Evolutionary conservation across 2,888 invertebrate species (phyloP), one percentile per base, ranked within the genome.

Genomic region (Stenoptilia bipunctidactyla): DNA sequence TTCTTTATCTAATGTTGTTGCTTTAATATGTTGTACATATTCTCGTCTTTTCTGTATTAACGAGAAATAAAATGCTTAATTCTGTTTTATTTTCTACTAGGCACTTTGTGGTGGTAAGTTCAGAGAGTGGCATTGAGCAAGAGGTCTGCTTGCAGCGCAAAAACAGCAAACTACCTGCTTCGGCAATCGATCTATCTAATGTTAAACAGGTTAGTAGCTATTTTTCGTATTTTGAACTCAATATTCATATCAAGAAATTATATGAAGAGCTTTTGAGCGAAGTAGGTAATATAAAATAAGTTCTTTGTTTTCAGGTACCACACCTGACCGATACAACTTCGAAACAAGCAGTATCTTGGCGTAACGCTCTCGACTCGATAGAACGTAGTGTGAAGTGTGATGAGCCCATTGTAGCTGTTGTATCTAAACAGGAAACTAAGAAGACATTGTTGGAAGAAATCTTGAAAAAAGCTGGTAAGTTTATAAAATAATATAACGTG

Each of bases 371-470:
- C 9, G 50, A 45, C 8, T 50, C 41, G 4, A 25, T 45, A 15
- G 56, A 55, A 39, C 44, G 45, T 2, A 47, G 8, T 45, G 47
- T 10, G 30, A 35, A 47, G 8, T 45, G 47, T 10, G 30, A 35
- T 8, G 43, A 46, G 9, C 35, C 41, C 6, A 39, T 12, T 4
- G 30, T 9, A 13, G 9, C 15, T 53, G 6, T 27, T 50, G 1
- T 47, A 45, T 8, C 38, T 40, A 2, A 33, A 15, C 30, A 15
- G 30, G 14, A 12, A 14, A 15, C 20, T 20, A 20, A 20, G 20
- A 20, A 20, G 0, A 27, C 51, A 1, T 14, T 63, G 12, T 13
- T 57, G 12, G 38, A 55, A 13, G 42, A 48, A 42, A 45, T 59
- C 12, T 38, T 45, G 9, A n/a, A 15, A 2, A 38, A 50, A 13